phyloP scores from a whole-genome alignment of 2,888 invertebrate species.

The Malacosoma neustria region DNA sequence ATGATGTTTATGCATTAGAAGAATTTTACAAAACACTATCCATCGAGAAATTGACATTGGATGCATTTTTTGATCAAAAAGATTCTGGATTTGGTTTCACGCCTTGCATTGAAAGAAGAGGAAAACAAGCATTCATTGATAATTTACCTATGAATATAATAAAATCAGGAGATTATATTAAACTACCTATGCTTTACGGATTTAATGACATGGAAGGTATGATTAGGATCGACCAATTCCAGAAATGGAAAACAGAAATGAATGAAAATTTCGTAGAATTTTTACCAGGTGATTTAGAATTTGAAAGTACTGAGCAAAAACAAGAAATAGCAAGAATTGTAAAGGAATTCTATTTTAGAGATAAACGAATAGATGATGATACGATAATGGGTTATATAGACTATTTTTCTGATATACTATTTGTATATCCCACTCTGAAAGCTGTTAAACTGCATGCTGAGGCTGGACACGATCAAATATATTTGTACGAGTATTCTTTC shows the following conservation, averaged over 20 bases:
- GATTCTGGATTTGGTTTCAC: conserved; percentile 21
- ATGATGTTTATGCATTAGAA: conserved; percentile 33
- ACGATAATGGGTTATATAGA: conserved; percentile 18
- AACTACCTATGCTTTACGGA: conserved; percentile 31
- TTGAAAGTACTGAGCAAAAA: conserved; percentile 22
- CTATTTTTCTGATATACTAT: conserved; percentile 39
- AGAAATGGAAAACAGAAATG: conserved; percentile 22
- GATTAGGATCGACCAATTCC: conserved; percentile 13
- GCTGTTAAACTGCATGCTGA: conserved; percentile 20
- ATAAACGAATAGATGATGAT: conserved; percentile 15
- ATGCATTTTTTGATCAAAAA: conserved; percentile 12
- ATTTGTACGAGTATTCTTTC: conserved; percentile 36
- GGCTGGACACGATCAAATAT: conserved; percentile 25
- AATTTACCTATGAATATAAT: conserved; percentile 31
- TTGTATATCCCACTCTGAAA: conserved; percentile 25
- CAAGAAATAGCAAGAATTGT: conserved; percentile 18
- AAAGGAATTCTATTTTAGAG: conserved; percentile 35
- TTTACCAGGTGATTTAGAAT: conserved; percentile 29
- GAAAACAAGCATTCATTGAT: conserved; percentile 22
- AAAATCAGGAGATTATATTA: conserved; percentile 23
- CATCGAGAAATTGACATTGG: conserved; percentile 20
- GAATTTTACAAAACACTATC: conserved; percentile 29
- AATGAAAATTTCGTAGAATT: conserved; percentile 30
- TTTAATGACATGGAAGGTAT: conserved; percentile 31
- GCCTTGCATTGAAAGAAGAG: conserved; percentile 25